Percentiles rank a stretch among this genome's conserved stretches.
These are phyloP conservation scores for Ginglymostoma cirratum DNA, from an alignment of 2,113 vertebrate species.

Conservation along the genomic window DNA sequence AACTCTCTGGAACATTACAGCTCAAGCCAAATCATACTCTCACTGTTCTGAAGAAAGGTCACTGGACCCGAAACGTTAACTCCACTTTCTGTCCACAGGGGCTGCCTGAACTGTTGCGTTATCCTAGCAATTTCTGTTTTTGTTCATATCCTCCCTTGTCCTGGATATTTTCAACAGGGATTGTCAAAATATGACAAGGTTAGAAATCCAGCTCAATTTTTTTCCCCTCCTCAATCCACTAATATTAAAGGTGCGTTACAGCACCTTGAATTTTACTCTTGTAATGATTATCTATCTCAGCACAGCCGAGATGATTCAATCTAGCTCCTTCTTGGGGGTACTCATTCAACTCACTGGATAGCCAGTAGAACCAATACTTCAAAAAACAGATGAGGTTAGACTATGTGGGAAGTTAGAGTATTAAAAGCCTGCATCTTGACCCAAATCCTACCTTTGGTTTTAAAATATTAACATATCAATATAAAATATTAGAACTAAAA, in stretches of 20 bases:
- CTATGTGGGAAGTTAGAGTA: neutral
- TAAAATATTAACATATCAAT: neutral
- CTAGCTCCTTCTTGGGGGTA: neutral
- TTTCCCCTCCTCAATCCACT: neutral
- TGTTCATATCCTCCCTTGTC: neutral
- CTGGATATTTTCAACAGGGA: neutral
- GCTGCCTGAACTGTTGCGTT: too few relatives aligned
- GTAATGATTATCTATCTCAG: neutral
- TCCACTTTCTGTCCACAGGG: too few relatives aligned
- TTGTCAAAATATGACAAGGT: neutral
- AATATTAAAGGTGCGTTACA: neutral
- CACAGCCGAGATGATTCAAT: neutral
- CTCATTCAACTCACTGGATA: neutral
- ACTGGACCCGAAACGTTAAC: too few relatives aligned
- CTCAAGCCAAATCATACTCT: too few relatives aligned
- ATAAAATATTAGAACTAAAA: too few relatives aligned
- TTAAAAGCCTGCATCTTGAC: neutral
- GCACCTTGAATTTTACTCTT: neutral
- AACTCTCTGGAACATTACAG: neutral
- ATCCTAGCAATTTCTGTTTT: too few relatives aligned
- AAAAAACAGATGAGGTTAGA: neutral
- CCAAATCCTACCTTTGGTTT: neutral
- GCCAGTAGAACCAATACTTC: neutral
- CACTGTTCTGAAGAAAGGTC: too few relatives aligned
- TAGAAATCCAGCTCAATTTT: neutral